Evolutionary conservation across 2,888 invertebrate species (phyloP).

Genomic region (Hirtodrosophila trivittata): DNA sequence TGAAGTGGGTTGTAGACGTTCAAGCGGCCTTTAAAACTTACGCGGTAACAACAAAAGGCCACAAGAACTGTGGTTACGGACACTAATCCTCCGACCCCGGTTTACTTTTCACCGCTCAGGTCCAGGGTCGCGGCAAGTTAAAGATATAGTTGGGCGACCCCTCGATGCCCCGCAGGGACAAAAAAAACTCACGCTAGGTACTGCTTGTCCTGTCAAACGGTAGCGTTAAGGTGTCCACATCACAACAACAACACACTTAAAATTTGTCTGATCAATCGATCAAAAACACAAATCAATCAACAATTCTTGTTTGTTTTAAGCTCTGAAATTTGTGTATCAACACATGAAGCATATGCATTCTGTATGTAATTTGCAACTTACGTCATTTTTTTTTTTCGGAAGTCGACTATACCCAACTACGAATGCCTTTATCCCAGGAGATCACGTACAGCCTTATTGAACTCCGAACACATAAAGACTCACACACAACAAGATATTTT

Average conservation of each 20-base stretch:
- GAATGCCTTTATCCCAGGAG: too few relatives aligned
- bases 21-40: slow-evolving; percentile 75
- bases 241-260: slow-evolving; percentile 21
- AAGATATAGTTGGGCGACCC: slow-evolving; percentile 39
- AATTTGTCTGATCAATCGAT: slow-evolving; percentile 26
- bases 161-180: slow-evolving; percentile 65
- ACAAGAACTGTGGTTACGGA: slow-evolving; percentile 28
- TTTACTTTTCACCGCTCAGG: slow-evolving; percentile 30
- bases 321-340: too few relatives aligned
- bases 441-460: too few relatives aligned
- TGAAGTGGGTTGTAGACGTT: slow-evolving; percentile 83
- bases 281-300: slow-evolving; percentile 44
- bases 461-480: too few relatives aligned
- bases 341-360: too few relatives aligned
- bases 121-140: slow-evolving; percentile 30
- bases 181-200: slow-evolving; percentile 69
- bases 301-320: too few relatives aligned
- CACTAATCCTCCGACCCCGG: slow-evolving; percentile 14
- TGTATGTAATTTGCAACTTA: too few relatives aligned
- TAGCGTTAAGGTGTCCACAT: slow-evolving; percentile 61
- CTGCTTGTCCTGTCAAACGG: slow-evolving; percentile 72
- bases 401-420: too few relatives aligned
- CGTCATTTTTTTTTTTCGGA: too few relatives aligned
- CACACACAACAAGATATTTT: too few relatives aligned
- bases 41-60: slow-evolving; percentile 52